A percentile compares a stretch with the other conserved stretches of the same genome.
phyloP scores from a whole-genome alignment of 1,140 invertebrate genomes.

The Uloborus diversus region DNA sequence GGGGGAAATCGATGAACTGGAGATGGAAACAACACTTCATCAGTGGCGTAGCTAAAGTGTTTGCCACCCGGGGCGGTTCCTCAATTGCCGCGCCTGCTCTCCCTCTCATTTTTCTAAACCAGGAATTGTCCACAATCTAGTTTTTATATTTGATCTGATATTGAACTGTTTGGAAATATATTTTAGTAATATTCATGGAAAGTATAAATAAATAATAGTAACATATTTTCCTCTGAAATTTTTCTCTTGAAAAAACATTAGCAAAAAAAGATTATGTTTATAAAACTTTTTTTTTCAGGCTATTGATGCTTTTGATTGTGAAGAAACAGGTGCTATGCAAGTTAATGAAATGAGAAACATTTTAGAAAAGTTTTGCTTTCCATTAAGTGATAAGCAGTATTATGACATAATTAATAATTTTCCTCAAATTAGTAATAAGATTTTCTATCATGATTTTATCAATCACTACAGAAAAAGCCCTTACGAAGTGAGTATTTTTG shows the following conservation, averaged over 20 bases:
- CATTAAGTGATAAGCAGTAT: slow-evolving; percentile 5
- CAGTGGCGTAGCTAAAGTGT: too few relatives aligned
- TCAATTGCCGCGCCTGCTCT: too few relatives aligned
- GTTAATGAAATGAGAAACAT: slow-evolving; percentile 12
- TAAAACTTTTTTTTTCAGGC: slow-evolving; percentile 13
- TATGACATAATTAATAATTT: slow-evolving; percentile 1
- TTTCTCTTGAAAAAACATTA: background rate
- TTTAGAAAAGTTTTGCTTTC: slow-evolving; percentile 19
- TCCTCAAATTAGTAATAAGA: slow-evolving; percentile 20
- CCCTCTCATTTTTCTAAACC: background rate
- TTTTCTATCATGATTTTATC: slow-evolving; percentile 25
- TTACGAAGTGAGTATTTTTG: slow-evolving; percentile 27
- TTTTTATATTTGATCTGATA: background rate
- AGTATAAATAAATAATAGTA: background rate
- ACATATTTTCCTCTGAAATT: background rate
- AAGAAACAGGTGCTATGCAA: slow-evolving; percentile 31
- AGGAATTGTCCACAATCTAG: background rate
- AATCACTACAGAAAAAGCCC: slow-evolving; percentile 21
- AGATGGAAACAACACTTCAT: too few relatives aligned
- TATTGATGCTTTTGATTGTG: slow-evolving; percentile 40
- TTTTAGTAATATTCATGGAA: background rate
- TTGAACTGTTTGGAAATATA: background rate
- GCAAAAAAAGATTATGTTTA: background rate
- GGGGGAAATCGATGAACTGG: too few relatives aligned
- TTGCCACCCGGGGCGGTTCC: too few relatives aligned